phyloP scores from a whole-genome alignment of 2,888 invertebrate genomes.

The Flexamia atlantica region DNA sequence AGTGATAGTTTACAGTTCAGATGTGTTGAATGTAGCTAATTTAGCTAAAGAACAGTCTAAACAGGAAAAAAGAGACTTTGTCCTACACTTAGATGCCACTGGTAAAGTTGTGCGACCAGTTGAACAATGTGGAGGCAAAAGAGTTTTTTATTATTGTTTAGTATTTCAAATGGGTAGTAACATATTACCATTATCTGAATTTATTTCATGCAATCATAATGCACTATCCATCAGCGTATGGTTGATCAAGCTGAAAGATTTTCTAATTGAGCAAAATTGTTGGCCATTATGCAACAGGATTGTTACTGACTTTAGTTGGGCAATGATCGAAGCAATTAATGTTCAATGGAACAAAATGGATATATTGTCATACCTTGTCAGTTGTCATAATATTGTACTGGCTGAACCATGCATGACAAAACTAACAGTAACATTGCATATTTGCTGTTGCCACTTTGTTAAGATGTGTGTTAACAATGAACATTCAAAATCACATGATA shows the following conservation, averaged over 20 bases:
- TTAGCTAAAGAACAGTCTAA: background rate
- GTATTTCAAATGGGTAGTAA: background rate
- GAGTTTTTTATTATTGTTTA: background rate
- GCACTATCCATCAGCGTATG: background rate
- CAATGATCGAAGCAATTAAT: background rate
- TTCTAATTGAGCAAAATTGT: background rate
- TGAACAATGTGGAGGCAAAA: background rate
- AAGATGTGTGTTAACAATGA: slow-evolving; percentile 9
- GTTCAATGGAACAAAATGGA: slow-evolving; percentile 7
- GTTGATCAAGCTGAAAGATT: background rate
- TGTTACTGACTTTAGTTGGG: slow-evolving; percentile 4
- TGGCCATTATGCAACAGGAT: background rate
- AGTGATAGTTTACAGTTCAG: background rate
- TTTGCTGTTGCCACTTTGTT: slow-evolving; percentile 1
- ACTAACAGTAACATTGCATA: background rate
- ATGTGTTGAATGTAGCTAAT: background rate
- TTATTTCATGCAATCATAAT: background rate
- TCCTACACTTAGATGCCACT: slow-evolving; percentile 5
- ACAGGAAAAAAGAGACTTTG: background rate
- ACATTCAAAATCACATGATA: background rate
- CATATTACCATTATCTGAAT: slow-evolving; percentile 4
- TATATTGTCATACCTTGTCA: background rate
- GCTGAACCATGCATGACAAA: background rate
- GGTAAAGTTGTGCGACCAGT: background rate
- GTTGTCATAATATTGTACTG: background rate